Base-by-base conservation (phyloP, 2,888 invertebrate species). In the Ametastegia equiseti region DNA sequence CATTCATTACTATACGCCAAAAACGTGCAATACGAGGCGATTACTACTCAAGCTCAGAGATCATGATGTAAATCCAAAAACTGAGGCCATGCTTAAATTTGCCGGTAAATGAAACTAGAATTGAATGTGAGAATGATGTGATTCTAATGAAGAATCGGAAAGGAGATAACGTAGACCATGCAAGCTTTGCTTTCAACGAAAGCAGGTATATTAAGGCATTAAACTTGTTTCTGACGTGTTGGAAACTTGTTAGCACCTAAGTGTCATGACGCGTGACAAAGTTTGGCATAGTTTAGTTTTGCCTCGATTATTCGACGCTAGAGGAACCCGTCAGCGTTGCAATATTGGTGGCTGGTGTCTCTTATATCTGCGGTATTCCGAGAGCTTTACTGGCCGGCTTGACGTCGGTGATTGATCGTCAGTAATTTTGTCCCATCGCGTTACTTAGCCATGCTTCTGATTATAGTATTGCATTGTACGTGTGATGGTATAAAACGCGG, bases 181-280 rank as follows among this genome's bases (percentile, higher is more conserved):
- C 19, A 19, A 67, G 36, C 39, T 67, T 13, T 23, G 47, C 27
- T 47, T 71, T 30, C 27, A 71, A 23, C 11, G 23, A 30, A 45
- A 45, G 42, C 30, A 15, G 50, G 45, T 30, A 71, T 54, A 75
- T 71, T n/a, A 36, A 75, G 50, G 75, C 19, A 54, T 50, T 54
- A 45, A 75, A 75, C 36, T 50, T 47, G 50, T 33, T 54, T 54
- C 19, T 54, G 75, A 54, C 50, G 50, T 75, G 75, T 19, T 75
- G 11, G 75, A 75, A 75, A 75, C 75, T 75, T 75, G 75, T 75
- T 50, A 75, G 54, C 75, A 75, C 50, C 36, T 54, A 54, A 30
- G 75, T 19, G 75, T 75, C 54, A 19, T 23, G 54, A 75, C 75
- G 75, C 75, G 19, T 36, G 75, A 75, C 75, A 54, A 54, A 75